Percentiles rank a stretch among this genome's conserved stretches.
phyloP scores from a whole-genome alignment of 2,888 invertebrate species.

The Temnothorax unifasciatus region DNA sequence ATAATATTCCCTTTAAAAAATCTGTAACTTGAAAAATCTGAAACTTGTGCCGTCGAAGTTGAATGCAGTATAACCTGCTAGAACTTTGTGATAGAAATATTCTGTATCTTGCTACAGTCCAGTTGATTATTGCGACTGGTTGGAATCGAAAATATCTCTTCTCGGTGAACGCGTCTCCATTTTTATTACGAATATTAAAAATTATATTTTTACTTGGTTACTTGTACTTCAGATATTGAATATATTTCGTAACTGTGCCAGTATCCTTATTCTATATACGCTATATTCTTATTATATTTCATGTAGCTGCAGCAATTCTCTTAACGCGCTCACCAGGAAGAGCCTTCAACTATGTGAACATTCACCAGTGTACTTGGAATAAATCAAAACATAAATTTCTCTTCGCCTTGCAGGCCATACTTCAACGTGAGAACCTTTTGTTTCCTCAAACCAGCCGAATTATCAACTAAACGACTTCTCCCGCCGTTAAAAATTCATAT shows the following conservation, averaged over 20 bases:
- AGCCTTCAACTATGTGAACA: neutral
- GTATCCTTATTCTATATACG: conserved; percentile 29
- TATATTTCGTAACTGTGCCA: conserved; percentile 42
- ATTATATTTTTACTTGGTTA: conserved; percentile 41
- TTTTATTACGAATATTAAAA: conserved; percentile 24
- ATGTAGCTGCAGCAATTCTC: neutral
- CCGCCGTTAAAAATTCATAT: conserved; percentile 55
- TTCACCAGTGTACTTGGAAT: neutral
- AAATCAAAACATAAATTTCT: conserved; percentile 8
- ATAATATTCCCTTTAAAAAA: neutral
- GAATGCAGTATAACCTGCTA: conserved; percentile 48
- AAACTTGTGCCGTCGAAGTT: conserved; percentile 48
- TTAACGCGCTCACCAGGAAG: conserved; percentile 19
- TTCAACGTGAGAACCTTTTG: conserved; percentile 12
- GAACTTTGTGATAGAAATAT: conserved; percentile 48
- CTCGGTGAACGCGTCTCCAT: conserved; percentile 27
- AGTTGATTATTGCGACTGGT: conserved; percentile 52
- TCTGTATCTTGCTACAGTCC: conserved; percentile 38
- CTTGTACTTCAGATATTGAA: conserved; percentile 53
- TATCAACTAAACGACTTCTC: conserved; percentile 60
- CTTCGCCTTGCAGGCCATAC: neutral
- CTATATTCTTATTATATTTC: conserved; percentile 37
- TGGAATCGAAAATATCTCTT: conserved; percentile 33
- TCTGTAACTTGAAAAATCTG: neutral
- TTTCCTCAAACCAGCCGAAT: conserved; percentile 55